A percentile compares a stretch with the other conserved stretches of the same genome.
These are phyloP conservation scores for Apamea monoglypha DNA, from an alignment of 2,888 invertebrate species.

Conservation along the genomic window DNA sequence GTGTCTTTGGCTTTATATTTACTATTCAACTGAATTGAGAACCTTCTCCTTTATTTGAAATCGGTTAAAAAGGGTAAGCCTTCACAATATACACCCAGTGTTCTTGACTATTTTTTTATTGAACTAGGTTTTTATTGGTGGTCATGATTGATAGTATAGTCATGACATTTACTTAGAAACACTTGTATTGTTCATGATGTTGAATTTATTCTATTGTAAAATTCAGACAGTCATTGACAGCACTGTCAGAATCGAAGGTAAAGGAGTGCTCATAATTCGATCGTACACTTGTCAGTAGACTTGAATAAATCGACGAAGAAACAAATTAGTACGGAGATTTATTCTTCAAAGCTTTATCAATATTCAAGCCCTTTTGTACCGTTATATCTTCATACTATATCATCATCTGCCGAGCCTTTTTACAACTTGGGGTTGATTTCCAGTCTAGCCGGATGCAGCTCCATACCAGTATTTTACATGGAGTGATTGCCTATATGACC, in stretches of 20 bases:
- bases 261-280: constrained; percentile 21
- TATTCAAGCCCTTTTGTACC: constrained; percentile 15
- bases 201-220: constrained; percentile 18
- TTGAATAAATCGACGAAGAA: constrained; percentile 21
- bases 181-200: background rate
- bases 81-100: background rate
- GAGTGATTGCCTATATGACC: background rate
- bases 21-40: no score
- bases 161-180: background rate
- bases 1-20: no score
- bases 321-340: constrained; percentile 17
- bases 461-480: background rate
- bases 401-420: background rate
- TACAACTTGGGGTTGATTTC: background rate
- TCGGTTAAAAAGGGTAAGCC: no score
- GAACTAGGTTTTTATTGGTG: background rate
- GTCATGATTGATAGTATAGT: background rate
- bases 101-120: background rate
- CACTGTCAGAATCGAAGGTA: constrained; percentile 14
- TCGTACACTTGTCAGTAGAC: constrained; percentile 29
- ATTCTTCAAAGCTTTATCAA: constrained; percentile 12
- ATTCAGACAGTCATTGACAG: background rate
- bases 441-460: background rate
- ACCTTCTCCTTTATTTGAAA: no score
- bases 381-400: background rate